Percentiles rank a stretch among this genome's conserved stretches.
phyloP scores from a whole-genome alignment of 2,888 invertebrate genomes.

The Chrysomela aeneicollis region DNA sequence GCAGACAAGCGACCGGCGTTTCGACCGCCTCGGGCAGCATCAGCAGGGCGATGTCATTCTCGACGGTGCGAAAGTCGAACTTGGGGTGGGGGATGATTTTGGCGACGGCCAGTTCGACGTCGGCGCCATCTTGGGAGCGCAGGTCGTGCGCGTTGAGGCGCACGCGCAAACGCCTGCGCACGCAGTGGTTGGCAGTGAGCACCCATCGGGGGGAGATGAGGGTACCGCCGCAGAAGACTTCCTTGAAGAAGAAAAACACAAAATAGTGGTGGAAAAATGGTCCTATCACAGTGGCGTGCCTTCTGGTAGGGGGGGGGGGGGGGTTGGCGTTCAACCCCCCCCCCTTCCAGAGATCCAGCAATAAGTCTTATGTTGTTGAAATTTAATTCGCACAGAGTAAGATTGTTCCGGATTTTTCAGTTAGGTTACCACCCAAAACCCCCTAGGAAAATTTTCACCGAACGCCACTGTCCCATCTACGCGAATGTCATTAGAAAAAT shows the following conservation, averaged over 20 bases:
- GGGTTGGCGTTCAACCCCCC: too few relatives aligned
- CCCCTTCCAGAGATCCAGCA: too few relatives aligned
- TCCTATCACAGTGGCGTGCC: too few relatives aligned
- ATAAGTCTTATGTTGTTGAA: too few relatives aligned
- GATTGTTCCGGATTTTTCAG: too few relatives aligned
- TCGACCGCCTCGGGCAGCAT: slow-evolving; percentile 65
- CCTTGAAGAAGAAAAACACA: slow-evolving; percentile 70
- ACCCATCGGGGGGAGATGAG: slow-evolving; percentile 84
- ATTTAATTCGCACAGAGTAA: too few relatives aligned
- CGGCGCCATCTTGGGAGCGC: slow-evolving; percentile 75
- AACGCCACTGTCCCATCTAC: too few relatives aligned
- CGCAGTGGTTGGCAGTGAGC: slow-evolving; percentile 88
- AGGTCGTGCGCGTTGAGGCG: slow-evolving; percentile 87
- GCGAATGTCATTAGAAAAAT: too few relatives aligned
- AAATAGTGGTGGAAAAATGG: too few relatives aligned
- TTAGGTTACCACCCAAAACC: too few relatives aligned
- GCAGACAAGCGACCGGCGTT: slow-evolving; percentile 75
- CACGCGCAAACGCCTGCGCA: slow-evolving; percentile 78
- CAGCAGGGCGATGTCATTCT: slow-evolving; percentile 90
- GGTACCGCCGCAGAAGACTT: slow-evolving; percentile 90
- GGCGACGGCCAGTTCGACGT: slow-evolving; percentile 77
- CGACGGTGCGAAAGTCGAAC: slow-evolving; percentile 88
- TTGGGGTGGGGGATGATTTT: slow-evolving; percentile 83
- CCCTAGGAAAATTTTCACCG: too few relatives aligned
- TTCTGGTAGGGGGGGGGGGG: too few relatives aligned